These are phyloP conservation scores for Arizona elegans DNA, from an alignment of 2,113 vertebrate species.

Conservation along the genomic window DNA sequence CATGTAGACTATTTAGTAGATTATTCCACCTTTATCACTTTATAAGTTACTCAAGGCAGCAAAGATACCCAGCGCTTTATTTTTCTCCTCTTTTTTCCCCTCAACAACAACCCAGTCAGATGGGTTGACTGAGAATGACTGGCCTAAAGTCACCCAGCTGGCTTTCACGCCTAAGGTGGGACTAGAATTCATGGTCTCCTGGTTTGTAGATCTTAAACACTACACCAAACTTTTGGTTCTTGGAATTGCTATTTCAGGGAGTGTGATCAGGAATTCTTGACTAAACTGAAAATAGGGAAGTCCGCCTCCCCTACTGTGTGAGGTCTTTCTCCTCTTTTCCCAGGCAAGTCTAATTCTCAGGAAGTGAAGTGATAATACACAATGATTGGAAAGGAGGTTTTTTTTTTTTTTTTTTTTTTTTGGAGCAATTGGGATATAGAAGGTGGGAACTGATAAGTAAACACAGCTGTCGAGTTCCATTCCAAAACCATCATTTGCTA, in stretches of 20 bases:
- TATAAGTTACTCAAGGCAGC: background rate
- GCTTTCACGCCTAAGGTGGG: background rate
- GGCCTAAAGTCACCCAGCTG: background rate
- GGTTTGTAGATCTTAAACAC: background rate
- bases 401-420: background rate
- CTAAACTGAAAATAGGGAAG: background rate
- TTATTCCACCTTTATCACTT: background rate
- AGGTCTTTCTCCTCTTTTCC: background rate
- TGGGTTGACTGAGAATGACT: background rate
- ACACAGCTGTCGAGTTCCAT: slow-evolving; percentile 20
- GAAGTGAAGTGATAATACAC: slow-evolving; percentile 4
- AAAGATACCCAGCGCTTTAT: background rate
- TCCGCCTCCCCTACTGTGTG: background rate
- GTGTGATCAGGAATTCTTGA: background rate
- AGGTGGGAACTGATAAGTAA: background rate
- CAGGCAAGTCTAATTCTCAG: background rate
- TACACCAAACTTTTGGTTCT: background rate
- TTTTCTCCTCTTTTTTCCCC: background rate
- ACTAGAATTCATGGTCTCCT: background rate
- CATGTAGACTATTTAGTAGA: background rate
- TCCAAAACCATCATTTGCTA: background rate
- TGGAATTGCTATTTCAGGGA: background rate
- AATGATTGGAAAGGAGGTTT: background rate
- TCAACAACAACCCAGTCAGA: background rate
- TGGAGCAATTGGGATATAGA: background rate